A percentile compares a stretch with the other conserved stretches of the same genome.
These are phyloP conservation scores for Chelonus insularis DNA, from an alignment of 1,140 invertebrate genomes.

Conservation along the genomic window DNA sequence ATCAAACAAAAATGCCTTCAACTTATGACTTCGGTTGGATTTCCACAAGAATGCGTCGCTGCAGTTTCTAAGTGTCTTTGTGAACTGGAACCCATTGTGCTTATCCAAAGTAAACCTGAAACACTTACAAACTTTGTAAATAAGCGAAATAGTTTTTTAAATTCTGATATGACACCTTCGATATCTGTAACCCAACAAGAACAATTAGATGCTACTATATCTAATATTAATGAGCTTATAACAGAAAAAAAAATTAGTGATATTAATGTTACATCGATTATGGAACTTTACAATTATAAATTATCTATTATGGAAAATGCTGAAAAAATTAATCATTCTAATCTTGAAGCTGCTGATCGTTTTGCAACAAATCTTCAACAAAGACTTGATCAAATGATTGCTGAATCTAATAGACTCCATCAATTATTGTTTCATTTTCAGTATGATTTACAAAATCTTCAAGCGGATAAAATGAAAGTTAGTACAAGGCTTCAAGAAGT, in stretches of 20 bases:
- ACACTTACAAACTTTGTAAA: slow-evolving; percentile 30
- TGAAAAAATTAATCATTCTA: slow-evolving; percentile 58
- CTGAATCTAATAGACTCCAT: slow-evolving; percentile 58
- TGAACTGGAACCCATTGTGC: slow-evolving; percentile 56
- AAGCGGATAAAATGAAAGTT: slow-evolving; percentile 45
- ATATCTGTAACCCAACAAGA: slow-evolving; percentile 58
- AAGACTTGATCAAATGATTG: slow-evolving; percentile 55
- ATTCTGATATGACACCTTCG: slow-evolving; percentile 39
- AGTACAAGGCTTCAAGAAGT: slow-evolving; percentile 39
- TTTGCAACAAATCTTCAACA: slow-evolving; percentile 60
- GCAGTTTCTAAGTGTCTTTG: slow-evolving; percentile 54
- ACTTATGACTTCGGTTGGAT: slow-evolving; percentile 52
- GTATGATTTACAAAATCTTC: slow-evolving; percentile 57
- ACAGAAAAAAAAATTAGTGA: slow-evolving; percentile 58
- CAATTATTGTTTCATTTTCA: slow-evolving; percentile 60
- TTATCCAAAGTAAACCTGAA: slow-evolving; percentile 43
- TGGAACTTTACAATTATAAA: slow-evolving; percentile 74
- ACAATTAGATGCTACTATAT: slow-evolving; percentile 59
- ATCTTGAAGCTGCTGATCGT: slow-evolving; percentile 61
- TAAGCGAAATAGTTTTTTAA: slow-evolving; percentile 8
- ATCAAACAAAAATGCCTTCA: slow-evolving; percentile 59
- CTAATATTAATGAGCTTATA: slow-evolving; percentile 52
- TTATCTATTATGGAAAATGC: slow-evolving; percentile 59
- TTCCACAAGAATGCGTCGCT: slow-evolving; percentile 52
- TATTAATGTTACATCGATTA: slow-evolving; percentile 66